Base-by-base conservation (phyloP, 2,113 vertebrate genomes). In the Podilymbus podiceps region DNA sequence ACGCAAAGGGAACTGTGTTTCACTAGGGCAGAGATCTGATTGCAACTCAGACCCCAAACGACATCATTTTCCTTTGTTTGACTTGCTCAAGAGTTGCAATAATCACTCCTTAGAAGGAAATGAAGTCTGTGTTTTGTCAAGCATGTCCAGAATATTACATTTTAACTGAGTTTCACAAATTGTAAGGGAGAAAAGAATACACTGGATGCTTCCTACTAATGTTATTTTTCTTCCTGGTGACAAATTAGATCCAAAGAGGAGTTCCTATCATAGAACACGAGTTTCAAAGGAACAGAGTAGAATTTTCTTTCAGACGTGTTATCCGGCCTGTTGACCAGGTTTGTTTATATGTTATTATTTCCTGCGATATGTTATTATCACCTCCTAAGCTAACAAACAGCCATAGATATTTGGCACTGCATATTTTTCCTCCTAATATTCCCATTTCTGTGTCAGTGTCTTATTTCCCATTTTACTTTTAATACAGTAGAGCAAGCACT, bases 261-360 rank as follows among this genome's bases (percentile, higher is more conserved):
- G 98, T 97, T 38, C 96, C 94, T 44, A 17, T 96, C 21, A 15
- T 79, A 23, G 97, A 98, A 49, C 90, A 97, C 15, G 98, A 98
- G 87, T 98, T 98, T 92, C 95, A 97, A 76, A 97, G 98, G 78
- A 92, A 67, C 30, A 9, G 87, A 73, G 84, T 97, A 9, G 78
- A 97, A 95, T 88, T 98, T 56, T 98, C 72, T 62, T 89, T 91
- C n/a, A 97, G 85, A 56, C 98, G 98, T 55, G 68, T 98, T 40
- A 78, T 98, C 67, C 98, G 94, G 15, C 67, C 92, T 13, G 76
- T 97, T 30, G 95, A 97, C 64, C 97, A 99, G 98, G 99, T 99
- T 91, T 81, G 96, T 96, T 79, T 46, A 24, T 80, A 46, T 76
- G 5, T 69, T 85, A 16, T 78, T 88, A 27, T 52, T 23, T 0